Conservation (phyloP, 1,140 invertebrate species). For the Brachionus plicatilis region DNA sequence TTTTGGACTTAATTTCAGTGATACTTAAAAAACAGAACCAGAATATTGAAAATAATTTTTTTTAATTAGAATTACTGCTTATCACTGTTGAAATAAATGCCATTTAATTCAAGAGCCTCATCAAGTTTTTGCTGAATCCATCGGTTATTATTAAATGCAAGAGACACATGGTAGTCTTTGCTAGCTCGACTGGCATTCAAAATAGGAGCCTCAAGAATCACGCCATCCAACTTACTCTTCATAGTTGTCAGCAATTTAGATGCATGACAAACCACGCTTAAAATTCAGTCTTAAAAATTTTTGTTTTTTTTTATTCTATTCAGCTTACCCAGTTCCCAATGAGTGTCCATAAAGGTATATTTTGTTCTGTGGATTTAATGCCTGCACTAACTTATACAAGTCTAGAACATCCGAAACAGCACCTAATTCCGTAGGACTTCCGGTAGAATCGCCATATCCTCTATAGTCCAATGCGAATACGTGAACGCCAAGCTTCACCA, state of each 20-base stretch:
- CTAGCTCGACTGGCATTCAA: slow-evolving; percentile 8
- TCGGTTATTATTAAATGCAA: slow-evolving; percentile 10
- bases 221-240: neutral
- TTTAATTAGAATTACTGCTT: neutral
- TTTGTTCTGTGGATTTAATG: neutral
- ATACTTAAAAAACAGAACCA: neutral
- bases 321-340: neutral
- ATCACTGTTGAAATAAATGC: slow-evolving; percentile 27
- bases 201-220: slow-evolving; percentile 34
- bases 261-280: slow-evolving; percentile 18
- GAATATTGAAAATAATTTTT: neutral
- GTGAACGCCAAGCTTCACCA: slow-evolving; percentile 51
- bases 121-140: slow-evolving; percentile 25
- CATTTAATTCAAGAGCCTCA: neutral
- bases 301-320: neutral
- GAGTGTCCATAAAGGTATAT: slow-evolving; percentile 27
- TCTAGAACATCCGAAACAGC: neutral
- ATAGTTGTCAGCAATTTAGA: neutral
- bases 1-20: slow-evolving; percentile 20
- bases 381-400: neutral
- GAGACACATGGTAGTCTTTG: slow-evolving; percentile 23
- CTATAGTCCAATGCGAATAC: slow-evolving; percentile 86
- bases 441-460: slow-evolving; percentile 84
- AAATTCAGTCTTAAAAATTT: neutral
- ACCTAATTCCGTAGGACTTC: slow-evolving; percentile 73